These are phyloP conservation scores for Mongoloraphidia duomilia DNA, from an alignment of 2,888 invertebrate species.

Conservation along the genomic window DNA sequence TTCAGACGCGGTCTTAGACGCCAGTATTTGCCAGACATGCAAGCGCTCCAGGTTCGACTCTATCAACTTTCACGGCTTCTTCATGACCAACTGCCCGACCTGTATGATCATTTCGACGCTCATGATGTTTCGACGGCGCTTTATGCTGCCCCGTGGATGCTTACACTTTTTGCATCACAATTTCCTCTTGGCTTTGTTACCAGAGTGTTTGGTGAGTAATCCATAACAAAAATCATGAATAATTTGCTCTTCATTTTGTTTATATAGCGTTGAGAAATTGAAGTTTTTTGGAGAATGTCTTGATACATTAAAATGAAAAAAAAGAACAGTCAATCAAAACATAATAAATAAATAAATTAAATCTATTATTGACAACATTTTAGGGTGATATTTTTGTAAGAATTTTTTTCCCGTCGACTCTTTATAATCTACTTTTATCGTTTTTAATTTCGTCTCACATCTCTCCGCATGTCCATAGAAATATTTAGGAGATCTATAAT, in stretches of 20 bases:
- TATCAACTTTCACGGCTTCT: slow-evolving; percentile 87
- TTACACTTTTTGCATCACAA: slow-evolving; percentile 91
- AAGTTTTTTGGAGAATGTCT: too few relatives aligned
- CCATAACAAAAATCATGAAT: not conserved
- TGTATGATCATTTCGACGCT: slow-evolving; percentile 73
- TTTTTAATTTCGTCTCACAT: too few relatives aligned
- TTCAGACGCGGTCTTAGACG: slow-evolving; percentile 74
- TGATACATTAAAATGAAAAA: too few relatives aligned
- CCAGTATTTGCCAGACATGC: slow-evolving; percentile 91
- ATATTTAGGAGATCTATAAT: not conserved
- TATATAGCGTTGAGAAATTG: too few relatives aligned
- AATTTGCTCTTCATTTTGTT: too few relatives aligned
- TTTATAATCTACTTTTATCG: too few relatives aligned
- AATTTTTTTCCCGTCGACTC: too few relatives aligned
- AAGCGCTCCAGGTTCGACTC: slow-evolving; percentile 71
- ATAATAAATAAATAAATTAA: too few relatives aligned
- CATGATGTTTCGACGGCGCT: slow-evolving; percentile 88
- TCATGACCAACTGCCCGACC: slow-evolving; percentile 72
- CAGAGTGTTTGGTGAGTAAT: slow-evolving; percentile 67
- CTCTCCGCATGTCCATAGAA: too few relatives aligned
- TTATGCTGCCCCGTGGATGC: slow-evolving; percentile 94
- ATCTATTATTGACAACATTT: too few relatives aligned
- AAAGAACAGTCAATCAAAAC: too few relatives aligned
- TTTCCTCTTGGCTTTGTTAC: slow-evolving; percentile 93
- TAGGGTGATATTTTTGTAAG: too few relatives aligned